Base-by-base conservation (phyloP, 2,113 vertebrate species). In the Rhinolophus ferrumequinum region DNA sequence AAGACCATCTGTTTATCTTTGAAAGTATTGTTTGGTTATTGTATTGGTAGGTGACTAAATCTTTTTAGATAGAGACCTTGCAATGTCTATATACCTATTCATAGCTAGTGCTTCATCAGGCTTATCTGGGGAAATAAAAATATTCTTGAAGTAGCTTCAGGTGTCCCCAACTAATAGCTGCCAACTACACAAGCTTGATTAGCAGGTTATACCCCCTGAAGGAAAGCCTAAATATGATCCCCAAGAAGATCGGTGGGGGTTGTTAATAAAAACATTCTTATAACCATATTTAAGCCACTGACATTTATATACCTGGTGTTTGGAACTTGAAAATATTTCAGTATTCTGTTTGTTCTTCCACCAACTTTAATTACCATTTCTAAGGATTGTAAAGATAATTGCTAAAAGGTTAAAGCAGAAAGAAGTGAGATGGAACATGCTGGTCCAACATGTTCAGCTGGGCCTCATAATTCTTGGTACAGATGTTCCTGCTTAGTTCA, bases 331-430 rank as follows among this genome's bases (percentile, higher is more conserved):
- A 83, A 84, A 93, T 83, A 95, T 94, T 96, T 87, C 82, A 92
- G 91, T 79, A 94, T 97, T 69, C 94, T 97, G 91, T 97, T 90
- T 86, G 93, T 97, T 97, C 92, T 97, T 95, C 52, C 96, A 64
- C 90, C 96, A 97, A 97, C 94, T 88, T 69, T 82, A 97, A 96
- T 96, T 60, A 97, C 47, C 75, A 96, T 94, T 97, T 97, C 93
- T 97, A 81, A 96, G 96, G 95, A 97, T 41, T 96, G 89, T 96
- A 96, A 96, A 97, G 97, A 98, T 97, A 97, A 97, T 95, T 96
- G 94, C 89, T 95, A 87, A 97, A 97, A 95, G 95, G 96, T 97
- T 97, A 95, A 75, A 92, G 92, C 89, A 95, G 80, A 93, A 96
- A 95, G 87, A 97, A 92, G 75, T 97, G 92, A 97, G 95, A 98